These are phyloP conservation scores for Calliphora vomitoria DNA, from an alignment of 2,888 invertebrate species.

Conservation along the genomic window DNA sequence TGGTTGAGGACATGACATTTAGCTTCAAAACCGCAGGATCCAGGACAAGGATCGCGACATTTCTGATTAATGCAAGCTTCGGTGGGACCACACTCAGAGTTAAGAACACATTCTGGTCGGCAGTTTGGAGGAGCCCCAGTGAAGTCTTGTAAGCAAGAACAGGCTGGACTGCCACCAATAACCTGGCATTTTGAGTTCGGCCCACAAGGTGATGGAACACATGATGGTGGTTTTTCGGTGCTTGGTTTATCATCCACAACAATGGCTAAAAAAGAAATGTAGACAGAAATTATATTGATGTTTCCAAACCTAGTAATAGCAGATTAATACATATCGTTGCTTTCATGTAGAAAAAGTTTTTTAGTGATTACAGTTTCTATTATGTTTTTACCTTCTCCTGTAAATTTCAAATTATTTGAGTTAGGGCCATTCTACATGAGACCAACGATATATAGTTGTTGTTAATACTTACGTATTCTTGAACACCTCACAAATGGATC, in stretches of 20 bases:
- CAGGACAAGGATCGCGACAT: slow-evolving; percentile 93
- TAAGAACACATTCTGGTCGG: slow-evolving; percentile 92
- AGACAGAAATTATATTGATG: neutral
- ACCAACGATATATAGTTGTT: neutral
- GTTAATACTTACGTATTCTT: slow-evolving; percentile 87
- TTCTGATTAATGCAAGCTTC: slow-evolving; percentile 91
- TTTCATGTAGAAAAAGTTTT: too few relatives aligned
- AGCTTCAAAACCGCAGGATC: slow-evolving; percentile 92
- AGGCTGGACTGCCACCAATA: slow-evolving; percentile 89
- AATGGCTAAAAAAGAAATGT: slow-evolving; percentile 73
- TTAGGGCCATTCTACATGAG: too few relatives aligned
- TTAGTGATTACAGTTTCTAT: too few relatives aligned
- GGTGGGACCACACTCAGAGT: slow-evolving; percentile 91
- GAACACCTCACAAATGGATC: slow-evolving; percentile 93
- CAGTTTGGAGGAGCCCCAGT: slow-evolving; percentile 92
- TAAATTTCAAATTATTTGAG: neutral
- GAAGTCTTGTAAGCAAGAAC: slow-evolving; percentile 91
- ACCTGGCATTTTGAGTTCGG: slow-evolving; percentile 93
- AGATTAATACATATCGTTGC: too few relatives aligned
- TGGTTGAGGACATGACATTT: slow-evolving; percentile 92
- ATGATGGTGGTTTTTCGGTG: slow-evolving; percentile 90
- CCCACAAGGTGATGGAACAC: slow-evolving; percentile 93
- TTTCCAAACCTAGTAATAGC: neutral
- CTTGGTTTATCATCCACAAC: slow-evolving; percentile 78
- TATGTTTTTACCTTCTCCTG: too few relatives aligned